Conservation (phyloP, 2,797 vertebrate species). For the Ceyx erithaca region DNA sequence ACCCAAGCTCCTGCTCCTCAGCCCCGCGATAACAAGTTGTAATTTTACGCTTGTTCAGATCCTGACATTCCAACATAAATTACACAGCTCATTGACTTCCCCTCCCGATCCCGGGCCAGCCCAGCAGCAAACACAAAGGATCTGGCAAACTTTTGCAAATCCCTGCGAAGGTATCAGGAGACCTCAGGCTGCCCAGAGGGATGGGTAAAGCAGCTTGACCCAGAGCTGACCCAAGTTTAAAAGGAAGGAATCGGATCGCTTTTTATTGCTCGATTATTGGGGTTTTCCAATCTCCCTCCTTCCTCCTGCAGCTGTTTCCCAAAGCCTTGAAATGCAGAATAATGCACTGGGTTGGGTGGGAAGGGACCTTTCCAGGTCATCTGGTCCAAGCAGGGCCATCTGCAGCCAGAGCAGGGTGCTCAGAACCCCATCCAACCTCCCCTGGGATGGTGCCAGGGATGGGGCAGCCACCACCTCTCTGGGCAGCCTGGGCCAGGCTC, state of each 20-base stretch:
- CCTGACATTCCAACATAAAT: conserved; percentile 27
- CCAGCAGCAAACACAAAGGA: background rate
- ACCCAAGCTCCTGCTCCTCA: background rate
- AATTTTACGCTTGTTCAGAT: background rate
- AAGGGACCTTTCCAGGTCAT: too few species aligned
- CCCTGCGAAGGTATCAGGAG: background rate
- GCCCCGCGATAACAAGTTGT: background rate
- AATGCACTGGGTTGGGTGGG: too few species aligned
- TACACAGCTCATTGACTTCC: background rate
- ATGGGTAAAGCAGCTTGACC: background rate
- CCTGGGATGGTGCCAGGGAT: too few species aligned
- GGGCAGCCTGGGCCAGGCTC: too few species aligned
- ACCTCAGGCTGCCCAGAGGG: background rate
- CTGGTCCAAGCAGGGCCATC: background rate
- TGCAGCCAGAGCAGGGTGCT: background rate
- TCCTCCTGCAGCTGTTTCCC: background rate
- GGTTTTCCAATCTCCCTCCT: rapidly evolving
- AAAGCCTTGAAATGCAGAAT: background rate
- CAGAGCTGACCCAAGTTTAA: background rate
- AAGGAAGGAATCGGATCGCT: background rate
- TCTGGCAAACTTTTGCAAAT: background rate
- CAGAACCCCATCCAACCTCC: too few species aligned
- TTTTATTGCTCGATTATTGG: background rate
- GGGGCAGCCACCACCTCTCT: too few species aligned
- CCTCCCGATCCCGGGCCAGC: background rate